Base-by-base conservation (phyloP, 2,797 vertebrate species). In the Lateolabrax maculatus region DNA sequence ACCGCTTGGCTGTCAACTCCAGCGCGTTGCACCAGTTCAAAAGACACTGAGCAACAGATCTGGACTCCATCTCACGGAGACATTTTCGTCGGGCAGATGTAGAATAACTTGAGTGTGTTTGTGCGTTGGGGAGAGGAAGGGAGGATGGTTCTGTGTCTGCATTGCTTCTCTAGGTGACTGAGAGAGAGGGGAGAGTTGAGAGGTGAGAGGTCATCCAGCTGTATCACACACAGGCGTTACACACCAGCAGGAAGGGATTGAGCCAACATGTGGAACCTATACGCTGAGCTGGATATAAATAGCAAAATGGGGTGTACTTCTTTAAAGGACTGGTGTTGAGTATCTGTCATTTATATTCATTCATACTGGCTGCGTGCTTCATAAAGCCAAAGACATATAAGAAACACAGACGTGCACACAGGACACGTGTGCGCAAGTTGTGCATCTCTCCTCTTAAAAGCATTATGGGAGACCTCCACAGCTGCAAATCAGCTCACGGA, bases 171-270 rank as follows among this genome's bases (percentile, higher is more conserved):
- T 52, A 46, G 69, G 73, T 65, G 74, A 63, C 61, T 29, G 61
- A 71, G 31, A 37, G 36, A 65, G 0, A 69, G 52, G 25, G 15
- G 46, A 27, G 25, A 71, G 70, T 72, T 41, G 31, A 36, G 27
- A 79, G 86, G 80, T 84, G 29, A 88, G 79, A 87, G 76, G 75
- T 83, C 88, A 57, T 49, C 80, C 85, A 90, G 89, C 83, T 90
- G 86, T 68, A 57, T 77, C 74, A 56, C 79, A 79, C 64, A 23
- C 55, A 66, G 74, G 49, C 9, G 55, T 81, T 25, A 55, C 58
- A 79, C 79, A 73, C 44, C 39, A 80, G 78, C 72, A 68, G 85
- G 63, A 85, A 76, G 82, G 49, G 77, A 87, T 60, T 25, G 44
- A 77, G 71, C 62, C 44, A 64, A 86, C 81, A 80, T 44, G 72